Evolutionary conservation across 1,140 invertebrate species (phyloP), one percentile per base, ranked within the genome.

Genomic region (Andrena cerasifolii): DNA sequence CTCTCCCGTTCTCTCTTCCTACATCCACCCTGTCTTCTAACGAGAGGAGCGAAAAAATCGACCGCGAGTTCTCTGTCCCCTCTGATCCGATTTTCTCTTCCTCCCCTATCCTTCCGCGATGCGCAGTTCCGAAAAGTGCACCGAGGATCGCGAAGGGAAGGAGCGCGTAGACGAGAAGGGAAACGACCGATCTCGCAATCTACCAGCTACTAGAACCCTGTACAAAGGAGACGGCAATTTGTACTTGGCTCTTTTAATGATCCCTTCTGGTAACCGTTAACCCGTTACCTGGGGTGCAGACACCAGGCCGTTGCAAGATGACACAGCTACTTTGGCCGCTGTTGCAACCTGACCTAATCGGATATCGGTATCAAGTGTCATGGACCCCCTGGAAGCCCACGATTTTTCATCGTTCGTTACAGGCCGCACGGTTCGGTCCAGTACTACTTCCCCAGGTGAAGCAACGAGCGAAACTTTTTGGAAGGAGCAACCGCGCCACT

Each of bases 1-100:
- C 58, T 71, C 36, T 71, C 49, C 56, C 76, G 40, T 61, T 54
- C 63, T 74, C 54, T 78, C 51, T 73, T 59, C 63, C 72, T 72
- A 53, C 77, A 66, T 36, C 81, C 70, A 62, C 67, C 56, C 66
- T 56, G 65, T 80, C 65, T 72, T 74, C 47, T 61, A 49, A 45
- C 28, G 45, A 47, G 43, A 59, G 53, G 51, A 21, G 28, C 28
- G 28, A 40, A 80, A 58, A 51, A 51, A 66, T 26, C 51, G 61
- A 67, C 56, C 82, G 49, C 62, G 40, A 67, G 54, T 58, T 53
- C 47, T 21, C 40, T 24, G 21, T 61, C 47, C 45, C 8, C 18
- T 71, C 51, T 18, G n/a, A 63, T 71, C 49, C n/a, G 6, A 36
- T 47, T 70, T 65, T 54, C n/a, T 40, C 33, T 31, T n/a, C 53